Evolutionary conservation across 2,113 vertebrate species (phyloP), one percentile per base, ranked within the genome.

Genomic region (Monarcha castaneiventris): DNA sequence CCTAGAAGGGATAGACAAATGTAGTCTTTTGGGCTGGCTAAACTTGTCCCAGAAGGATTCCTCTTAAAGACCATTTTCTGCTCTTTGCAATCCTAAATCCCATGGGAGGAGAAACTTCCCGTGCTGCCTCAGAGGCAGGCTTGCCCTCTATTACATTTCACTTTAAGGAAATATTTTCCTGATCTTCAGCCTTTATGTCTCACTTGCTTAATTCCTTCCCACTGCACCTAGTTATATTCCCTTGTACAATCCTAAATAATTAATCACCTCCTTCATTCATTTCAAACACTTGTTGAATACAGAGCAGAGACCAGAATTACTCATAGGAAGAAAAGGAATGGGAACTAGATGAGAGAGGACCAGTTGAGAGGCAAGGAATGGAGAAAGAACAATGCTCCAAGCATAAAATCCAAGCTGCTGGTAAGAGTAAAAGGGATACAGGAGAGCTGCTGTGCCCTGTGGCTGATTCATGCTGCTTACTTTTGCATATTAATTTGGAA

Each of bases 141-240:
- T 96, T 94, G 76, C 79, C 41, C 83, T 90, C 93, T 87, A 72
- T 93, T 95, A 94, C 64, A 68, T 95, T 93, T 92, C 88, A 94
- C 33, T 94, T 88, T 93, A 88, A 89, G 92, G 96, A 95, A 97
- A 97, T 97, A 92, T 96, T 96, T 96, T 93, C 88, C 92, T 94
- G 90, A 94, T 96, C 96, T 96, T 92, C 93, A 81, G 92, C 93
- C 94, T 88, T 96, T 90, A 95, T 48, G 89, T 94, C 90, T 96
- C 82, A 62, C 90, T 91, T 52, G 85, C 87, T 96, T 96, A 96
- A 96, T 96, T 96, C 82, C 64, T 93, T 95, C 90, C 87, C 87
- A 56, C 59, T 80, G 85, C 92, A 97, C 82, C 84, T 88, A 95
- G 63, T 90, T 94, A 96, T 88, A 91, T 83, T 79, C 84, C 80